phyloP scores from a whole-genome alignment of 1,140 invertebrate genomes.

The Dendrolimus punctatus region DNA sequence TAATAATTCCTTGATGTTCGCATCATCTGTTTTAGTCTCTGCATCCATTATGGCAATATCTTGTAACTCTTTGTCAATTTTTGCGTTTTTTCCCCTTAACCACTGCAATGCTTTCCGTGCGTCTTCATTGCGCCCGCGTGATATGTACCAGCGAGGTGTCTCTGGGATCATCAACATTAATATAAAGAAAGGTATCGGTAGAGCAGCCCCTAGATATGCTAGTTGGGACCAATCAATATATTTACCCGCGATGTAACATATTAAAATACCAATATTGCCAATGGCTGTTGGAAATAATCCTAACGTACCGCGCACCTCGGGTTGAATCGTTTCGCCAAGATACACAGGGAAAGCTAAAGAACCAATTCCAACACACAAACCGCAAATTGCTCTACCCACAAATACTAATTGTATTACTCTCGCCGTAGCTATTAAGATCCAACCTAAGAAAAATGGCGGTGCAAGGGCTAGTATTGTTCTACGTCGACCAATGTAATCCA shows the following conservation, averaged over 20 bases:
- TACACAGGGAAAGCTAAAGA: constrained; percentile 92
- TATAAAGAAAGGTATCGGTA: constrained; percentile 84
- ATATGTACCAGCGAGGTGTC: constrained; percentile 91
- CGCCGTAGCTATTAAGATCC: constrained; percentile 84
- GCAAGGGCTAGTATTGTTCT: constrained; percentile 86
- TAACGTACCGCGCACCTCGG: constrained; percentile 90
- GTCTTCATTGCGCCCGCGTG: constrained; percentile 80
- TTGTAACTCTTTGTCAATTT: constrained; percentile 86
- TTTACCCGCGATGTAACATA: constrained; percentile 84
- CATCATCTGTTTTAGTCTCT: constrained; percentile 74
- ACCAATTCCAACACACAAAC: constrained; percentile 89
- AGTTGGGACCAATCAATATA: constrained; percentile 86
- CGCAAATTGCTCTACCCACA: constrained; percentile 83
- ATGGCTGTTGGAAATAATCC: constrained; percentile 91
- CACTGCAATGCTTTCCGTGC: constrained; percentile 84
- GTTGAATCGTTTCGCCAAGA: constrained; percentile 91
- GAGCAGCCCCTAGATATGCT: constrained; percentile 81
- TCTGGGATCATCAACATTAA: constrained; percentile 90
- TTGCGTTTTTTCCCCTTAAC: constrained; percentile 82
- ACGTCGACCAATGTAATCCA: constrained; percentile 89
- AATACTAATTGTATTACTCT: constrained; percentile 79
- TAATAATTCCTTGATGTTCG: constrained; percentile 74
- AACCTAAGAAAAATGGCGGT: constrained; percentile 89
- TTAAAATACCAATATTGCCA: constrained; percentile 89
- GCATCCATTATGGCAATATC: constrained; percentile 84